Evolutionary conservation across 1,140 invertebrate species (phyloP).

Genomic region (Megathymus violae): DNA sequence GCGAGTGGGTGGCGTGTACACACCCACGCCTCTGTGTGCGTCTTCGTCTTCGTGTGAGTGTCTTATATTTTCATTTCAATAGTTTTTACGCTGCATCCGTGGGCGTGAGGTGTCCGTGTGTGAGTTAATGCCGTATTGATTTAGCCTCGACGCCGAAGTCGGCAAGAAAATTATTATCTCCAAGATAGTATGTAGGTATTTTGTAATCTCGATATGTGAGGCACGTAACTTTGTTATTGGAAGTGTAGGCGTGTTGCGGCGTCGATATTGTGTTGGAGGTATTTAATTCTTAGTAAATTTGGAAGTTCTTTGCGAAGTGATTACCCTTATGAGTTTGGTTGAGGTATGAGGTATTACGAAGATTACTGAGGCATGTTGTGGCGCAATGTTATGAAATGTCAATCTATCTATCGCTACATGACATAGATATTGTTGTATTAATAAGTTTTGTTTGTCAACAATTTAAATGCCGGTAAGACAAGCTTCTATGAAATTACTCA

Average conservation of each 20-base stretch:
- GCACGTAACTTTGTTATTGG: slow-evolving; percentile 23
- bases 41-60: slow-evolving; percentile 48
- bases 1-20: slow-evolving; percentile 49
- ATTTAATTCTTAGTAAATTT: slow-evolving; percentile 21
- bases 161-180: slow-evolving; percentile 75
- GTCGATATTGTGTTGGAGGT: slow-evolving; percentile 9
- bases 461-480: too few relatives aligned
- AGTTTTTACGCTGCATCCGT: slow-evolving; percentile 77
- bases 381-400: neutral
- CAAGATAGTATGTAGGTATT: slow-evolving; percentile 49
- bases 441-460: neutral
- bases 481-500: too few relatives aligned
- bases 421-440: neutral
- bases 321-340: neutral
- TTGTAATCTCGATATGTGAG: slow-evolving; percentile 11
- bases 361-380: slow-evolving; percentile 9
- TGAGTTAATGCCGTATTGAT: slow-evolving; percentile 81
- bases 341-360: slow-evolving; percentile 1
- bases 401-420: too few relatives aligned
- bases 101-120: slow-evolving; percentile 59
- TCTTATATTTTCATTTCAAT: slow-evolving; percentile 80
- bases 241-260: neutral
- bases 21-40: slow-evolving; percentile 60
- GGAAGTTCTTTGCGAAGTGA: slow-evolving; percentile 17
- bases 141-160: slow-evolving; percentile 59